A percentile compares a stretch with the other conserved stretches of the same genome.
These are phyloP conservation scores for Salvelinus namaycush DNA, from an alignment of 2,113 vertebrate genomes.

Conservation along the genomic window DNA sequence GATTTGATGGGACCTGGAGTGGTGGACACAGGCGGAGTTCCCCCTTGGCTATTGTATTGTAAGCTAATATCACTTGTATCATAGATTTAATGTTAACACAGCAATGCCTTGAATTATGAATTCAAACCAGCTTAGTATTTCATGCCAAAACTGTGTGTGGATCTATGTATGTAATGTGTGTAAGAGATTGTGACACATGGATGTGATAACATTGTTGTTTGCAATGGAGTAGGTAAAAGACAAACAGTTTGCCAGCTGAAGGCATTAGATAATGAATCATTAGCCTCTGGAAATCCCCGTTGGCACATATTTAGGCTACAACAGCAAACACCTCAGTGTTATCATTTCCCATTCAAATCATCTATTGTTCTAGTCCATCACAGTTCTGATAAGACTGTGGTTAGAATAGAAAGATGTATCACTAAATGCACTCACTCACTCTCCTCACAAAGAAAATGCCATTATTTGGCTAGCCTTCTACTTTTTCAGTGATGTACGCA, in stretches of 20 bases:
- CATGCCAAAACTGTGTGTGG: too few species aligned
- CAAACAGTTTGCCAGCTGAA: neutral
- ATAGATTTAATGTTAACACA: too few species aligned
- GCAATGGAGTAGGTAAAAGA: neutral
- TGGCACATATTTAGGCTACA: neutral
- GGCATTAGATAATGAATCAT: neutral
- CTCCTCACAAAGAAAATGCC: neutral
- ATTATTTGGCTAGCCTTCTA: neutral
- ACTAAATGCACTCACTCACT: neutral
- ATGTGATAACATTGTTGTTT: neutral
- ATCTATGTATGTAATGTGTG: too few species aligned
- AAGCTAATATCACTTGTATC: neutral
- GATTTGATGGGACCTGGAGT: slow-evolving; percentile 13
- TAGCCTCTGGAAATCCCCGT: neutral
- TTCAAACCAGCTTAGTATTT: too few species aligned
- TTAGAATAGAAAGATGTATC: neutral
- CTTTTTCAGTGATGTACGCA: neutral
- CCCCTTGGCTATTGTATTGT: neutral
- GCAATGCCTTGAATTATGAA: too few species aligned
- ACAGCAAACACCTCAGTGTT: neutral
- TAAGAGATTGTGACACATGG: neutral
- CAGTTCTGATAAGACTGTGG: neutral
- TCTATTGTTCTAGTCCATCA: neutral
- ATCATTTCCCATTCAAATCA: neutral
- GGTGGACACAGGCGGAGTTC: neutral